Evolutionary conservation across 2,888 invertebrate genomes (phyloP), one percentile per base, ranked within the genome.

Genomic region (Stramonita haemastoma): DNA sequence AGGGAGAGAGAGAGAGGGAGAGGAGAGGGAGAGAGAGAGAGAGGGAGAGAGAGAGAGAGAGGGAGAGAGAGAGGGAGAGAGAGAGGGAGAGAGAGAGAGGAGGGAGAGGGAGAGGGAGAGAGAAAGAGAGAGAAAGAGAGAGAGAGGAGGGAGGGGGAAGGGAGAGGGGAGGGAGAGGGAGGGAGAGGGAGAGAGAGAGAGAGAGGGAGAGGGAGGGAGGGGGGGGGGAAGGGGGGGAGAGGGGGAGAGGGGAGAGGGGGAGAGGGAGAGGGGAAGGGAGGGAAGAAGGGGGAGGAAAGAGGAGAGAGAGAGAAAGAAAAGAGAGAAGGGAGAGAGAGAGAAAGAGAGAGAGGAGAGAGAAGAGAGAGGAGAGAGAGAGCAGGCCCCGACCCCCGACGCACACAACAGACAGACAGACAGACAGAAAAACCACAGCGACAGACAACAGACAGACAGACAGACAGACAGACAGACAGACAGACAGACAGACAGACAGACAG

Each of bases 31-130:
- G 70, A 73, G 70, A 73, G 70, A 73, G 70, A 73, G 70, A 73
- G 70, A 73, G 70, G n/a, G 70, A n/a, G 70, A 73, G 70, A 73
- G 70, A 73, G 70, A 73, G 73, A 73, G 70, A n/a, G 73, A n/a
- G 26, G 1, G 73, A n/a, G 73, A 73, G 73, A 73, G n/a, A 29
- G n/a, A n/a, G 1, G 1, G n/a, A 73, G n/a, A 73, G 73, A 73
- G 73, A n/a, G 73, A 13, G 8, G n/a, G n/a, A n/a, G 26, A 73
- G 73, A n/a, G 70, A 26, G 70, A n/a, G 2, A 26, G 66, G n/a
- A 8, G n/a, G n/a, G n/a, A 0, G 29, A 73, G 29, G n/a, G 73
- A 1, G 73, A 73, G n/a, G 8, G n/a, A 73, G 26, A 66, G 66
- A 22, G 15, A 22, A 19, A 22, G 70, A 26, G 70, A 26, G 11